These are phyloP conservation scores for Patella ulyssiponensis DNA, from an alignment of 2,888 invertebrate species.

Conservation along the genomic window DNA sequence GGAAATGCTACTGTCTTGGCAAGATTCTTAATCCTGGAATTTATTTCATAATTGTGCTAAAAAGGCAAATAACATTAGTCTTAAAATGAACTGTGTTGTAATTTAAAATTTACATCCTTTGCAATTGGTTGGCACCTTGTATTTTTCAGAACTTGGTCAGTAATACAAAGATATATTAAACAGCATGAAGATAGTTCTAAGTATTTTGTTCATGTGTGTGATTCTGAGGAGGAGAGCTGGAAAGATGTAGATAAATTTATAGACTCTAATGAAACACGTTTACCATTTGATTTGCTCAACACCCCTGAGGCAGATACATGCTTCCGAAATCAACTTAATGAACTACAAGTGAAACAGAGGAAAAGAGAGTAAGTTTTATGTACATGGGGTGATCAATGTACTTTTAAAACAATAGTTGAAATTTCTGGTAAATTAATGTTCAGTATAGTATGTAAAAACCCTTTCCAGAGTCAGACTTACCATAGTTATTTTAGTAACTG, in stretches of 20 bases:
- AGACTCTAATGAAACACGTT: constrained; percentile 80
- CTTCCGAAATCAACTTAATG: constrained; percentile 91
- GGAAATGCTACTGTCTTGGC: too few relatives aligned
- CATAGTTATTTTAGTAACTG: too few relatives aligned
- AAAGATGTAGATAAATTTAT: constrained; percentile 81
- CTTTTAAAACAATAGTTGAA: too few relatives aligned
- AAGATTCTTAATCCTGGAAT: too few relatives aligned
- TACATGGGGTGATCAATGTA: too few relatives aligned
- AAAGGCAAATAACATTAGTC: too few relatives aligned
- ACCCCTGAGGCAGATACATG: constrained; percentile 92
- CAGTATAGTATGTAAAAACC: too few relatives aligned
- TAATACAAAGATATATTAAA: constrained; percentile 87
- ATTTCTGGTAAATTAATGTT: too few relatives aligned
- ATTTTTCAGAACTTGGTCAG: constrained; percentile 85
- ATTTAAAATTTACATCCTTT: not conserved
- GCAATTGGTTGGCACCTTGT: not conserved
- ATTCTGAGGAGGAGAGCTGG: constrained; percentile 84
- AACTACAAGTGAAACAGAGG: constrained; percentile 91
- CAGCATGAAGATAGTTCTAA: constrained; percentile 93
- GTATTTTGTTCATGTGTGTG: constrained; percentile 90
- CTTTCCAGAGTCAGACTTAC: too few relatives aligned
- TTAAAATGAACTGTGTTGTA: not conserved
- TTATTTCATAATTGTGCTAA: too few relatives aligned
- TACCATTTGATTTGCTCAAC: constrained; percentile 93
- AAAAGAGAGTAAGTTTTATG: constrained; percentile 85